These are phyloP conservation scores for Protomyctophum bolini DNA, from an alignment of 2,113 vertebrate genomes.

Conservation along the genomic window DNA sequence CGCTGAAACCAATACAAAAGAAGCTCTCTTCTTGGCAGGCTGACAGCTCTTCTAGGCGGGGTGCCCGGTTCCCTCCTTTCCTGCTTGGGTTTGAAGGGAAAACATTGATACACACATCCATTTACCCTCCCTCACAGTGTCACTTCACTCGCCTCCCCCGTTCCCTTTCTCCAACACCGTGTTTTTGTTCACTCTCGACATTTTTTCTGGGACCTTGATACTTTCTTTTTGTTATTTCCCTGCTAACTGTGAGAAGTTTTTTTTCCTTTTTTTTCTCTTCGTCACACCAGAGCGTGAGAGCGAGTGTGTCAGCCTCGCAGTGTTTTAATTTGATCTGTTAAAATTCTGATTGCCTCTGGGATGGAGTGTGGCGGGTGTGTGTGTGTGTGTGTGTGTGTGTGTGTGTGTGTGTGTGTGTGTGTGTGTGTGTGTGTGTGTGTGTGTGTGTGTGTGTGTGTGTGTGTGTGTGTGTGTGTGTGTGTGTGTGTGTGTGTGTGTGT, in stretches of 20 bases:
- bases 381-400: too few relatives aligned
- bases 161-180: background rate
- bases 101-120: too few relatives aligned
- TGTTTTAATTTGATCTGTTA: constrained; percentile 41
- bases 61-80: background rate
- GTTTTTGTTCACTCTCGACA: background rate
- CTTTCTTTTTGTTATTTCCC: background rate
- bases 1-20: background rate
- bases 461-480: too few relatives aligned
- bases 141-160: too few relatives aligned
- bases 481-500: too few relatives aligned
- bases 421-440: too few relatives aligned
- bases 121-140: too few relatives aligned
- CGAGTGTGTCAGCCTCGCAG: background rate
- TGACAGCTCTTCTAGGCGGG: background rate
- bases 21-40: too few relatives aligned
- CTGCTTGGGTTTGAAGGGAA: too few relatives aligned
- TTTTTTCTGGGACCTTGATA: background rate
- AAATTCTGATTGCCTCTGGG: background rate
- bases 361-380: background rate
- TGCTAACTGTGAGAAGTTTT: background rate
- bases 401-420: too few relatives aligned
- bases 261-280: background rate
- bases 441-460: too few relatives aligned
- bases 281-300: background rate